Evolutionary conservation across 2,113 vertebrate species (phyloP).

Genomic region (Ophthalmolycus amberensis): DNA sequence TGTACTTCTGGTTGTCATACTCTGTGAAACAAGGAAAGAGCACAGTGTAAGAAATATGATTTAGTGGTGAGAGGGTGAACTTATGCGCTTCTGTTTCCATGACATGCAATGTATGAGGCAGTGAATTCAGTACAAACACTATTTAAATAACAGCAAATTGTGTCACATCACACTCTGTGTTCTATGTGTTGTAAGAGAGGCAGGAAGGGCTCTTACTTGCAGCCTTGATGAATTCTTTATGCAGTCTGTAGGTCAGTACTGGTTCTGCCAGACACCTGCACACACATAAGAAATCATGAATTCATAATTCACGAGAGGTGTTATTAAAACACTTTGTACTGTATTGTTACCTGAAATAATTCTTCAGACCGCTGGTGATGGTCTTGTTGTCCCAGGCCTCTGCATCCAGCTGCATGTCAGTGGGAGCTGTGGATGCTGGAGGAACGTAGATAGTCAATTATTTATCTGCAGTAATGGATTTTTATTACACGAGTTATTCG

Average conservation of each 20-base stretch:
- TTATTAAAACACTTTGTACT: background rate
- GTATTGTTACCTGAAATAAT: constrained; percentile 94
- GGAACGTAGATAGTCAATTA: constrained; percentile 13
- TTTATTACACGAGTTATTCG: background rate
- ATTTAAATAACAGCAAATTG: background rate
- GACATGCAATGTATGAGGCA: background rate
- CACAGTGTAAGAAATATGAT: background rate
- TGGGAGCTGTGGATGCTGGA: constrained; percentile 90
- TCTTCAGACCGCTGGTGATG: constrained; percentile 97
- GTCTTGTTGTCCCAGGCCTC: constrained; percentile 99
- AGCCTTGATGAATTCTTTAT: constrained; percentile 97
- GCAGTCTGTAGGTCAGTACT: constrained; percentile 95
- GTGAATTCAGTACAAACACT: background rate
- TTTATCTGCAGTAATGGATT: constrained; percentile 13
- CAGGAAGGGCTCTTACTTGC: constrained; percentile 89
- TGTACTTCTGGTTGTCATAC: constrained; percentile 95
- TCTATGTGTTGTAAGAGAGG: background rate
- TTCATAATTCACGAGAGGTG: background rate
- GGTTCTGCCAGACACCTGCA: constrained; percentile 95
- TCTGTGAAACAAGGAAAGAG: constrained; percentile 79
- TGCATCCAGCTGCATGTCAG: constrained; percentile 93
- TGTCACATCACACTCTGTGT: background rate
- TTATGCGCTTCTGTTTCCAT: background rate
- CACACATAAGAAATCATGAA: constrained; percentile 19
- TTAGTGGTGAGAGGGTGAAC: background rate